Evolutionary conservation across 2,888 invertebrate genomes (phyloP).

Genomic region (Pomacea canaliculata): DNA sequence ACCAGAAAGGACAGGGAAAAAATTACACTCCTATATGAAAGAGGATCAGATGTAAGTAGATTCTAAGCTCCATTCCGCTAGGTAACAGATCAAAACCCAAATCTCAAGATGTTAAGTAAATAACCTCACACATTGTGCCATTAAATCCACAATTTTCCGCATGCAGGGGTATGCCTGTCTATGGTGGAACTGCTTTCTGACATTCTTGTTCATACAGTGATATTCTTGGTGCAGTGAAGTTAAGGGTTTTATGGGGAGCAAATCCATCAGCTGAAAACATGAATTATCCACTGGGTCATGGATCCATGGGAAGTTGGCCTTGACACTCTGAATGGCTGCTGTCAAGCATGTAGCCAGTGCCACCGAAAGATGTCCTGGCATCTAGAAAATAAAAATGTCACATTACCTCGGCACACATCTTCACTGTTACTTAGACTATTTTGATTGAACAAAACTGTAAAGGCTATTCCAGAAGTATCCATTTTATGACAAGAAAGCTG

Average conservation of each 20-base stretch:
- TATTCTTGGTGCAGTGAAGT: slow-evolving; percentile 14
- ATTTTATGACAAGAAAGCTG: too few species aligned
- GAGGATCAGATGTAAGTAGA: too few species aligned
- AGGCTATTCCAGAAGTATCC: too few species aligned
- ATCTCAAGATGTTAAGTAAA: not conserved
- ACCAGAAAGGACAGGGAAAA: too few species aligned
- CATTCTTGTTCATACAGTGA: slow-evolving; percentile 13
- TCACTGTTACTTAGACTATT: not conserved
- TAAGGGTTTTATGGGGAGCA: slow-evolving; percentile 13
- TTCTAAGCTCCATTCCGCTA: not conserved
- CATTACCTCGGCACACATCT: not conserved
- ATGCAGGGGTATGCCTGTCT: slow-evolving; percentile 25
- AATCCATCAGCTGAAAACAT: slow-evolving; percentile 3
- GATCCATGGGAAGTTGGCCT: slow-evolving; percentile 10
- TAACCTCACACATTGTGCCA: slow-evolving; percentile 25
- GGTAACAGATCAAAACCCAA: slow-evolving; percentile 26
- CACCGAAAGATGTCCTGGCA: not conserved
- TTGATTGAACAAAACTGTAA: too few species aligned
- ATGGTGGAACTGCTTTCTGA: not conserved
- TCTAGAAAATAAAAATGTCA: slow-evolving; percentile 5
- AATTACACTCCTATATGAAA: too few species aligned
- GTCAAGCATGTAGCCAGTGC: not conserved
- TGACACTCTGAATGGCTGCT: not conserved
- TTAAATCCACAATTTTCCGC: slow-evolving; percentile 30
- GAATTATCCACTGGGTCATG: slow-evolving; percentile 19